Base-by-base conservation (phyloP, 2,888 invertebrate genomes). In the Seira sanloemensis region DNA sequence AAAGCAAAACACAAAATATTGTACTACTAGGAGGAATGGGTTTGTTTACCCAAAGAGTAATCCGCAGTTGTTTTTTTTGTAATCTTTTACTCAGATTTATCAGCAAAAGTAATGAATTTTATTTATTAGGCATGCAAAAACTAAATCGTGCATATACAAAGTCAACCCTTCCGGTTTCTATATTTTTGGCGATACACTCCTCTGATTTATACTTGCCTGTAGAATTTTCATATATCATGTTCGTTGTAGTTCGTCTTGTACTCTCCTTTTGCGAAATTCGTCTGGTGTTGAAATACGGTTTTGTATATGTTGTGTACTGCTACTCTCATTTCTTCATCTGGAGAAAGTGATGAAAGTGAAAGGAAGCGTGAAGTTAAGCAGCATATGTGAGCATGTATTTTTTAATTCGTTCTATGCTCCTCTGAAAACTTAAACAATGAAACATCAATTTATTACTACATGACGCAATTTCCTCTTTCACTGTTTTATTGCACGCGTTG, bases 101-200 rank as follows among this genome's bases (percentile, higher is more conserved):
- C 81, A 81, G 81, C 25, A 71, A 69, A 76, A 62, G 69, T 76
- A 81, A 81, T 81, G 81, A 81, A 81, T 81, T 81, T 81, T 73
- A 76, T 62, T 81, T 75, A 69, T 62, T 74, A 37, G 4, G 4
- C 37, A 7, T n/a, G n/a, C 37, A 12, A 37, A 37, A 37, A 37
- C n/a, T 37, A 37, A 37, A 12, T 12, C n/a, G n/a, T 37, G 5
- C 37, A 37, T 37, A 37, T 37, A 37, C 37, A 37, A 7, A 37
- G n/a, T n/a, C n/a, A n/a, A n/a, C n/a, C n/a, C 37, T 37, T 37
- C 5, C 5, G 37, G n/a, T 12, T 37, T 37, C 37, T 37, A 37
- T 4, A 37, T 37, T 37, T 37, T 37, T 37, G 4, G 37, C 37
- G 12, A 37, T 37, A n/a, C n/a, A n/a, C n/a, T n/a, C n/a, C n/a